Evolutionary conservation across 2,113 vertebrate species (phyloP), one percentile per base, ranked within the genome.

Genomic region (Thunnus thynnus): DNA sequence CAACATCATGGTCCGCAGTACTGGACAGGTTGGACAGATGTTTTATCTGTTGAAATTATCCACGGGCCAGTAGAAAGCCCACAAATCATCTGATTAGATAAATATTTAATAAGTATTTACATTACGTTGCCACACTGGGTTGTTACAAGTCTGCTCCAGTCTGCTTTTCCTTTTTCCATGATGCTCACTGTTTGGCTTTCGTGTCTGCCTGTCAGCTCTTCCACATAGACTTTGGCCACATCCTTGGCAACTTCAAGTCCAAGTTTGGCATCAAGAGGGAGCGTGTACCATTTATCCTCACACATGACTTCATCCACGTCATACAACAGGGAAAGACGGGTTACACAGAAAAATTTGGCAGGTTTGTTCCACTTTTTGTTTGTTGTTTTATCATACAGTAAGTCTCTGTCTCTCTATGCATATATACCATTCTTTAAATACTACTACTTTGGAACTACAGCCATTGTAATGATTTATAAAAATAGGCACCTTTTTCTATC

Each of bases 181-280:
- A 4, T 10, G 1, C 55, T 80, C 67, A 72, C 46, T 44, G 1
- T 65, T 54, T 18, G 3, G 13, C 11, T 3, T 50, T 62, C 57
- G 55, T 68, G 14, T 86, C 16, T 52, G 11, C 73, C 22, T 16
- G 0, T 60, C 86, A 99, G 98, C 97, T 99, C 66, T 99, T 99
- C 91, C 98, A 99, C 93, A 99, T 99, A 83, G 98, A 99, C 92
- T 99, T 99, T 84, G 98, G 98, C 36, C 98, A 99, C 93, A 99
- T 99, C 92, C 95, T 99, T 90, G 98, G 98, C 73, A 99, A 99
- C 94, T 99, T 99, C 89, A 99, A 99, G 82, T 99, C 98, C 60
- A 99, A 99, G 92, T 99, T 99, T 91, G 98, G 98, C 87, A 99
- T 99, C 94, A 99, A 99, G 95, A 96, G 98, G 90, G 98, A 99